These are phyloP conservation scores for Idaea biselata DNA, from an alignment of 2,888 invertebrate genomes.

Conservation along the genomic window DNA sequence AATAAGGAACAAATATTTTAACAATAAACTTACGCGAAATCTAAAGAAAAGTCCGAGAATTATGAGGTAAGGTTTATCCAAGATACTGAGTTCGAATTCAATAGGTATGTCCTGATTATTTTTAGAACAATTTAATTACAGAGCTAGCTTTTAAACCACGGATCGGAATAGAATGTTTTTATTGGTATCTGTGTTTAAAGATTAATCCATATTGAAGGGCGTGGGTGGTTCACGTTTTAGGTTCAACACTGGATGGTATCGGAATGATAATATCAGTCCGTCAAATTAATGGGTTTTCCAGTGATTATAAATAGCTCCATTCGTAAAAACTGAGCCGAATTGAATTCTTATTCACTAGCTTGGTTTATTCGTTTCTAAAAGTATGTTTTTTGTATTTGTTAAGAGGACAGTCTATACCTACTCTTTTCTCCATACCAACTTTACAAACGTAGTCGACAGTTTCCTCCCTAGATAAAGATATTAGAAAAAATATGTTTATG, in stretches of 20 bases:
- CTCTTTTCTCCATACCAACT: no score
- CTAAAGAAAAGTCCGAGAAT: no score
- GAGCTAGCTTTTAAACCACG: neutral
- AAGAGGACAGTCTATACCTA: no score
- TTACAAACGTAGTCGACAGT: no score
- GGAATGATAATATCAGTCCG: neutral
- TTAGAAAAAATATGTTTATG: no score
- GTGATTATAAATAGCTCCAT: neutral
- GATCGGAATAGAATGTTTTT: neutral
- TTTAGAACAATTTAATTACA: neutral
- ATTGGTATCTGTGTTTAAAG: neutral
- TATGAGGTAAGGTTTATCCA: neutral
- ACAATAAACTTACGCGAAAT: neutral
- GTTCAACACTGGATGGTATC: neutral
- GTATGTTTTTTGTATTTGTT: no score
- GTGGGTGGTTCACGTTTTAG: neutral
- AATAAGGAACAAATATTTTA: neutral
- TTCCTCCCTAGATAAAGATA: no score
- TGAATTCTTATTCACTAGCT: neutral
- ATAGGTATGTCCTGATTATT: neutral
- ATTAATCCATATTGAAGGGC: neutral
- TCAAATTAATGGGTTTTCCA: neutral
- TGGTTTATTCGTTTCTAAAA: no score
- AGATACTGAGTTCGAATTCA: neutral
- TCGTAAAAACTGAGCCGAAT: neutral